A percentile compares a stretch with the other conserved stretches of the same genome.
Conservation (phyloP, 2,797 vertebrate species). For the Chelon labrosus region DNA sequence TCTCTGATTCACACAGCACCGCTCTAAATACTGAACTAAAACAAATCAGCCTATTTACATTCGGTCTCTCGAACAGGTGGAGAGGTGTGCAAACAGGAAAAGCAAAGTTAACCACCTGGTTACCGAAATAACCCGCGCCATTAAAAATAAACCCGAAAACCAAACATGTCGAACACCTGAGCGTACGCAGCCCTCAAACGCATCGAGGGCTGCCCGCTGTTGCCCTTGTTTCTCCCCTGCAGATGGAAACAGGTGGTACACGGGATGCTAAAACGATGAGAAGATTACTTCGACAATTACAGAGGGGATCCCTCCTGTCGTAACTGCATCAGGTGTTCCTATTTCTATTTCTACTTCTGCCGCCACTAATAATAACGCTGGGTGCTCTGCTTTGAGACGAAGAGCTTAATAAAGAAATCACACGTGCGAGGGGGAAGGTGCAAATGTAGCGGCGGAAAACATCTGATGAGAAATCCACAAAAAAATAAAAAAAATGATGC, state of each 20-base stretch:
- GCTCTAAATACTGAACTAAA: conserved; percentile 35
- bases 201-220: conserved; percentile 40
- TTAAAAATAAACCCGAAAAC: conserved; percentile 41
- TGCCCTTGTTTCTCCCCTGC: conserved; percentile 62
- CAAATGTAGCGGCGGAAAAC: conserved; percentile 35
- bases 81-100: conserved; percentile 22
- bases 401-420: conserved; percentile 23
- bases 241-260: conserved; percentile 68
- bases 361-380: conserved; percentile 57
- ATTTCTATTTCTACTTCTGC: conserved; percentile 14
- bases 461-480: conserved; percentile 26
- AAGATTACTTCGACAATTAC: conserved; percentile 63
- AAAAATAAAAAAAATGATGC: background rate
- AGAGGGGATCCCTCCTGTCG: conserved; percentile 52
- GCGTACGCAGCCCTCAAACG: background rate
- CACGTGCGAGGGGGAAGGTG: conserved; percentile 19
- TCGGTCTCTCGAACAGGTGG: conserved; percentile 27
- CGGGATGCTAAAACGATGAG: conserved; percentile 62
- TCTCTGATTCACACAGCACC: conserved; percentile 39
- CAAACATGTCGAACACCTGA: conserved; percentile 52
- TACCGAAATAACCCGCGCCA: conserved; percentile 33
- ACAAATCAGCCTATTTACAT: conserved; percentile 23
- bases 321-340: conserved; percentile 64
- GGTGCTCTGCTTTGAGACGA: conserved; percentile 11
- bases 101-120: conserved; percentile 19